Conservation (phyloP, 92 coral and sea anemone genomes). For the Epizoanthus ramosus region DNA sequence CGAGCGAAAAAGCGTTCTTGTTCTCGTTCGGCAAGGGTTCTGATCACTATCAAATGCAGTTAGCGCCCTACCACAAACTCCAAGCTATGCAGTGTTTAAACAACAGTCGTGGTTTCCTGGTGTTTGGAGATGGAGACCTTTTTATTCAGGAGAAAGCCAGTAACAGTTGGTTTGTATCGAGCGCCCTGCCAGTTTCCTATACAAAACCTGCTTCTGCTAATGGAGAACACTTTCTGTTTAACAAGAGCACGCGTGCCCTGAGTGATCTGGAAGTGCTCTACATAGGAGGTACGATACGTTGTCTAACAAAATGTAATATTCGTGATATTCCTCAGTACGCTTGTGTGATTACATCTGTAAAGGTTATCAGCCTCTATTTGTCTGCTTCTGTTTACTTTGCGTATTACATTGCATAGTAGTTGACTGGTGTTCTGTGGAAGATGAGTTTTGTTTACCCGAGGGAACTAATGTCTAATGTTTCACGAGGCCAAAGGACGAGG, state of each 20-base stretch:
- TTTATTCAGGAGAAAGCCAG: not conserved
- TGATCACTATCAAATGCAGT: not conserved
- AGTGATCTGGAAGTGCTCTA: conserved; percentile 38
- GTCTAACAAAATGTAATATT: not conserved
- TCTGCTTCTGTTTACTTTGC: not conserved
- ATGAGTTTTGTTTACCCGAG: too few species aligned
- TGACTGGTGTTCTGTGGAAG: too few species aligned
- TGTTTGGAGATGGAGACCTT: conserved; percentile 32
- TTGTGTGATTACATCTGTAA: not conserved
- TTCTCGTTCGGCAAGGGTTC: not conserved
- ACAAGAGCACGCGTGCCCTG: not conserved
- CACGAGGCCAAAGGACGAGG: too few species aligned
- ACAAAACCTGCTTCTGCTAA: not conserved
- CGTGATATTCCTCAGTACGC: too few species aligned
- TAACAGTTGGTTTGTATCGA: conserved; percentile 6
- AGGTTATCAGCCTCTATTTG: not conserved
- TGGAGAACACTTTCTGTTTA: conserved; percentile 10
- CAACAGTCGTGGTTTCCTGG: not conserved
- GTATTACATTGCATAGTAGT: too few species aligned
- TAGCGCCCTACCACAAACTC: not conserved
- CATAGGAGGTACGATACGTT: conserved; percentile 1
- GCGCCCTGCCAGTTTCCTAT: conserved; percentile 13
- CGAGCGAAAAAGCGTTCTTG: conserved; percentile 10
- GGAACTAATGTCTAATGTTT: too few species aligned
- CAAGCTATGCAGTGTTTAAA: conserved; percentile 1